These are phyloP conservation scores for Chaetophractus vellerosus DNA, from an alignment of 2,797 vertebrate species.

Conservation along the genomic window DNA sequence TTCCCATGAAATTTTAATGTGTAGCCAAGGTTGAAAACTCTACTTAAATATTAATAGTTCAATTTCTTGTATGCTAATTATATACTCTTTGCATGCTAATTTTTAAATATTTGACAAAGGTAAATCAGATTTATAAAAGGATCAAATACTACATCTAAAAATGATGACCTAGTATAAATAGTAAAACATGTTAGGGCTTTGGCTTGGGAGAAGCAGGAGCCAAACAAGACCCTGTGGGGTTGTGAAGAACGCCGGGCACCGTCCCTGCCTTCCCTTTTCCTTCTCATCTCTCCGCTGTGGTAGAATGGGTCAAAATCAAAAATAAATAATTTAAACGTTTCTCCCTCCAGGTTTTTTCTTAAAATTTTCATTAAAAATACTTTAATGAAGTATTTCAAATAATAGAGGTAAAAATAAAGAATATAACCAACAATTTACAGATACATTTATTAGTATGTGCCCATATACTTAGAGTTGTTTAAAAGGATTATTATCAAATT, in stretches of 20 bases:
- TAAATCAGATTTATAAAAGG: not conserved
- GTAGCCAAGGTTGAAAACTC: conserved; percentile 49
- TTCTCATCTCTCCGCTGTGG: not conserved
- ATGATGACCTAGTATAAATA: not conserved
- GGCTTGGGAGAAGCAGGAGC: not conserved
- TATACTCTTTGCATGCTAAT: conserved; percentile 20
- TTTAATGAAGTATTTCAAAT: not conserved
- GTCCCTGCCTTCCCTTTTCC: not conserved
- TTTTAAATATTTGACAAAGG: conserved; percentile 43
- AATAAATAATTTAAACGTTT: not conserved
- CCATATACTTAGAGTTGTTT: not conserved
- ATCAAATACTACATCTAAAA: conserved; percentile 55
- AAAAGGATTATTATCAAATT: conserved; percentile 55
- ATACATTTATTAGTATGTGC: not conserved
- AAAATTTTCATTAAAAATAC: not conserved
- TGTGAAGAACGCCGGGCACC: rapidly evolving
- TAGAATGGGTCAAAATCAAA: not conserved
- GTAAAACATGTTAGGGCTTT: no score
- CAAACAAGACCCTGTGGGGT: rapidly evolving
- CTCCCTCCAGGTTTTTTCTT: not conserved
- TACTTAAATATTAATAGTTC: not conserved
- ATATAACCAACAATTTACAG: not conserved
- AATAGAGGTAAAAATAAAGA: not conserved
- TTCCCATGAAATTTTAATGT: not conserved
- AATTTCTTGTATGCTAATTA: conserved; percentile 43